Evolutionary conservation across 1,140 invertebrate genomes (phyloP).

Genomic region (Drosophila neocordata): DNA sequence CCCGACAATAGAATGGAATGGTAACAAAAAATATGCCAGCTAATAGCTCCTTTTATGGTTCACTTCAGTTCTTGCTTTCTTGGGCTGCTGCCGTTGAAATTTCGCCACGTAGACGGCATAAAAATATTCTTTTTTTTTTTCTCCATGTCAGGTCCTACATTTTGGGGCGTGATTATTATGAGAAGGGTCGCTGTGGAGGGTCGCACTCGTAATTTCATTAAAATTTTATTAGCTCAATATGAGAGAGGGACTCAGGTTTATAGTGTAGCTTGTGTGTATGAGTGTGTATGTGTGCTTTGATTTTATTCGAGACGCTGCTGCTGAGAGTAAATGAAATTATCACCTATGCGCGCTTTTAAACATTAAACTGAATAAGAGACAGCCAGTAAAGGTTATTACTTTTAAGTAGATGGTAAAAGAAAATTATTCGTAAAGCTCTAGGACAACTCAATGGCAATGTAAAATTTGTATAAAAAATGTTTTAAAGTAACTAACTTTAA

Average conservation of each 20-base stretch:
- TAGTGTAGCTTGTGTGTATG: constrained; percentile 6
- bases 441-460: neutral
- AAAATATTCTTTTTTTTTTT: constrained; percentile 48
- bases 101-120: constrained; percentile 66
- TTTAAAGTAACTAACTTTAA: neutral
- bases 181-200: constrained; percentile 43
- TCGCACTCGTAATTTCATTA: constrained; percentile 73
- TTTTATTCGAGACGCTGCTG: constrained; percentile 55
- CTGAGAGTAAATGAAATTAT: constrained; percentile 72
- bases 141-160: neutral
- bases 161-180: constrained; percentile 69
- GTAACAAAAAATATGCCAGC: constrained; percentile 43
- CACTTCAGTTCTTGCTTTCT: constrained; percentile 57
- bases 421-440: neutral
- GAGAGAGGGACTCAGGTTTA: constrained; percentile 36
- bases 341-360: constrained; percentile 68
- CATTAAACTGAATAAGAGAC: constrained; percentile 37
- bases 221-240: constrained; percentile 78
- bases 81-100: constrained; percentile 8
- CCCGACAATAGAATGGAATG: constrained; percentile 16
- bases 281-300: constrained; percentile 33
- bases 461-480: neutral
- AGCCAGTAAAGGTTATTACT: constrained; percentile 4
- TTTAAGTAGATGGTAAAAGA: constrained; percentile 6
- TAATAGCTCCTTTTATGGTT: constrained; percentile 75